Base-by-base conservation (phyloP, 64 coral and sea anemone species). In the Trachythela sp. region DNA sequence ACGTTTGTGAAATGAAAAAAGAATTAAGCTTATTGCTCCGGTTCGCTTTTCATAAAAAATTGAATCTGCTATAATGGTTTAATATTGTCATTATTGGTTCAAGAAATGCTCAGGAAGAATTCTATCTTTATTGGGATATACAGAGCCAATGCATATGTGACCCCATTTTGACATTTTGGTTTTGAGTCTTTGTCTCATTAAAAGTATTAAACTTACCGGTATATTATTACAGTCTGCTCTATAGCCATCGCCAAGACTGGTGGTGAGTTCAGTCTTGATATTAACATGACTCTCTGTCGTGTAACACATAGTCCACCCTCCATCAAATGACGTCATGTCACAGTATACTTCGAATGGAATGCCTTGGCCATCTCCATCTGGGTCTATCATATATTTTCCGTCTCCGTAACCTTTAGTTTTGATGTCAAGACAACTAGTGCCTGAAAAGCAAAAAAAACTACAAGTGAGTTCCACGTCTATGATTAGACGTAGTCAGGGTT, bases 291-390 rank as follows among this genome's bases (percentile, higher is more conserved):
- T 18, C 6, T 90, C 36, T 20, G 76, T 90, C 11, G 88, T 84
- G 33, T 90, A 90, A 84, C 88, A 90, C 88, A 84, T 90, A 0
- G 77, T 59, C 88, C 88, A 90, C 22, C 88, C 88, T 0, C 88
- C 88, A n/a, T 75, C 50, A 56, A 84, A 56, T 84, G 50, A 90
- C 77, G 88, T 90, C 88, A 90, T 90, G 58, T 90, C 88, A 33
- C 88, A 90, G 29, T 84, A 84, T 22, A 32, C 88, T 31, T 15
- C 29, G 48, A 58, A 56, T 51, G 17, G 45, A 45, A 15, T 84
- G 72, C 20, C 68, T 24, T 48, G 41, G 49, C 49, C 48, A 29
- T 90, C 34, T 22, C 54, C 54, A 17, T 17, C 24, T 6, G 88
- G 88, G 14, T 90, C 40, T 26, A 90, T 9, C 77, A 48, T 8